These are phyloP conservation scores for Takifugu ocellatus DNA, from an alignment of 2,797 vertebrate species.

Conservation along the genomic window DNA sequence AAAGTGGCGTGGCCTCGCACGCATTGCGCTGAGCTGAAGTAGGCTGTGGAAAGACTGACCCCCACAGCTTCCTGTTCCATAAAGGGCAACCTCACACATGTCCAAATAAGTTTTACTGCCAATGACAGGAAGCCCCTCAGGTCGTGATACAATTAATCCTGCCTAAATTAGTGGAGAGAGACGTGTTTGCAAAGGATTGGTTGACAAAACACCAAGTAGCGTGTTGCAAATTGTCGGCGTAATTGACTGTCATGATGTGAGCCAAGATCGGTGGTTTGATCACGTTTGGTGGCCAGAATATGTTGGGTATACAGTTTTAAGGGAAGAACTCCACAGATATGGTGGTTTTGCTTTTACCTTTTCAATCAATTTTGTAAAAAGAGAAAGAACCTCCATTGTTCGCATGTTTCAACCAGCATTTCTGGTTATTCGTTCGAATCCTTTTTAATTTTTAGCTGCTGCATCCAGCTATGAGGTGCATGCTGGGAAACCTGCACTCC, in stretches of 20 bases:
- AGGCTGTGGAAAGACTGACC: slow-evolving; percentile 32
- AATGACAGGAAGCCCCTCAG: slow-evolving; percentile 47
- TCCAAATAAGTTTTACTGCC: slow-evolving; percentile 42
- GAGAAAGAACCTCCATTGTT: slow-evolving; percentile 14
- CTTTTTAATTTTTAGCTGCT: slow-evolving; percentile 39
- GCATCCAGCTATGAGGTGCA: slow-evolving; percentile 10
- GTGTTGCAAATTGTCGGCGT: background rate
- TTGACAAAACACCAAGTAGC: background rate
- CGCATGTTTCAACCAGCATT: background rate
- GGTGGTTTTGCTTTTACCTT: background rate
- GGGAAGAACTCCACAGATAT: background rate
- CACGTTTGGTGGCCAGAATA: background rate
- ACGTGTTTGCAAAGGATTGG: background rate
- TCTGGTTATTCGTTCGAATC: slow-evolving; percentile 23
- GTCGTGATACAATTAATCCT: slow-evolving; percentile 27
- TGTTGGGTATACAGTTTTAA: background rate
- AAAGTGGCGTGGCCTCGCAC: background rate
- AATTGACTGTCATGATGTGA: background rate
- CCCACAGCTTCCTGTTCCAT: slow-evolving; percentile 25
- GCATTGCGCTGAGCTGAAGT: background rate
- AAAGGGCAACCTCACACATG: slow-evolving; percentile 41
- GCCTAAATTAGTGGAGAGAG: background rate
- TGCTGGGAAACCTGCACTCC: slow-evolving; percentile 15
- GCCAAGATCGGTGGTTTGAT: no score
- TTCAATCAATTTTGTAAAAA: background rate